A percentile compares a stretch with the other conserved stretches of the same genome.
phyloP scores from a whole-genome alignment of 2,888 invertebrate species.

The Biston stratarius region DNA sequence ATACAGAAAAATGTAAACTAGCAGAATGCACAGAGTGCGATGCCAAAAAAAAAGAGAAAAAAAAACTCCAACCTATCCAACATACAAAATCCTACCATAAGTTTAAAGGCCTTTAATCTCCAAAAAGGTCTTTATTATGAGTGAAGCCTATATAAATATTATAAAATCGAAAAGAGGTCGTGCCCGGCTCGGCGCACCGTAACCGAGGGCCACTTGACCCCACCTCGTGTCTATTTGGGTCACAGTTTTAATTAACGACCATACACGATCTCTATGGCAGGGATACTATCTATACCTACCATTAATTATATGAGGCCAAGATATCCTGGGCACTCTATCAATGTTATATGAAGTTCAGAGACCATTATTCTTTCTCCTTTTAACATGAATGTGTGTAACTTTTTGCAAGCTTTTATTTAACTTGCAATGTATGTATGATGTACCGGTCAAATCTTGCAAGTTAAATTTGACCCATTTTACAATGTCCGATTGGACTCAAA shows the following conservation, averaged over 20 bases:
- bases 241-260: conserved; percentile 58
- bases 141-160: conserved; percentile 15
- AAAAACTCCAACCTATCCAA: too few species aligned
- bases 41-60: too few species aligned
- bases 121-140: conserved; percentile 13
- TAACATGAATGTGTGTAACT: neutral
- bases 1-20: too few species aligned
- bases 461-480: too few species aligned
- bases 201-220: conserved; percentile 53
- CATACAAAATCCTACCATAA: too few species aligned
- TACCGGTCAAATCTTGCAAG: too few species aligned
- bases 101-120: neutral
- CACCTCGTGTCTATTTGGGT: conserved; percentile 48
- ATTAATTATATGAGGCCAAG: conserved; percentile 9
- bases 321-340: neutral
- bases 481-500: too few species aligned
- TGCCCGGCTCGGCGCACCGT: conserved; percentile 39
- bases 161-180: conserved; percentile 20
- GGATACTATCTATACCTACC: conserved; percentile 22
- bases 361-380: neutral
- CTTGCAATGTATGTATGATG: too few species aligned
- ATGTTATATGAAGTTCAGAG: neutral
- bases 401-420: too few species aligned
- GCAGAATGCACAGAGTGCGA: too few species aligned
- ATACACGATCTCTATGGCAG: conserved; percentile 34